Conservation (phyloP, 2,797 vertebrate species). For the Pseudochirops corinnae region DNA sequence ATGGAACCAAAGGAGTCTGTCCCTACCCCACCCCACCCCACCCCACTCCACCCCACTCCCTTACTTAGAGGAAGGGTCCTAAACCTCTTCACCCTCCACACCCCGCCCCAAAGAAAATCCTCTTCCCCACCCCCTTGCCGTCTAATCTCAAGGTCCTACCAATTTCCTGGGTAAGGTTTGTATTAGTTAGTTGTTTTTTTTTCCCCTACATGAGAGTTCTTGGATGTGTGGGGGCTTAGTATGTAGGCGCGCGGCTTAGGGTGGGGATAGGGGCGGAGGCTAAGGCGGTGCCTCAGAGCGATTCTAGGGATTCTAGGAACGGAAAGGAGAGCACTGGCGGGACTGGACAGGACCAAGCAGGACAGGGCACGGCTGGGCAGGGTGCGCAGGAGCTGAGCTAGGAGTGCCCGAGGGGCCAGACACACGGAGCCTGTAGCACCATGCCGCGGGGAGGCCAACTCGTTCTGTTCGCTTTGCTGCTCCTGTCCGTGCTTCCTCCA, state of each 20-base stretch:
- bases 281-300: slow-evolving; percentile 67
- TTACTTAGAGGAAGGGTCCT: neutral
- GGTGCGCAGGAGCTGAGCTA: neutral
- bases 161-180: neutral
- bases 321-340: slow-evolving; percentile 16
- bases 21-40: neutral
- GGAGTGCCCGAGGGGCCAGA: neutral
- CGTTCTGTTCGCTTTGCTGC: slow-evolving; percentile 53
- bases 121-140: neutral
- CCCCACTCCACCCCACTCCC: too few species aligned
- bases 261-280: neutral
- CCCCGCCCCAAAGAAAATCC: neutral
- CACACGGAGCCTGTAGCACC: neutral
- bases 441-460: slow-evolving; percentile 35
- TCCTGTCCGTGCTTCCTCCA: slow-evolving; percentile 63
- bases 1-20: too few species aligned
- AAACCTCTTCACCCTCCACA: neutral
- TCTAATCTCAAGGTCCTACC: neutral
- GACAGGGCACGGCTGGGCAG: slow-evolving; percentile 8
- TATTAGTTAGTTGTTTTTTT: too few species aligned
- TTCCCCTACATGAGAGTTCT: neutral
- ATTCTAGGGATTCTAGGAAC: slow-evolving; percentile 53
- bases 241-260: neutral
- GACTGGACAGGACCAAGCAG: neutral
- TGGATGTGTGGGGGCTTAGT: neutral